Base-by-base conservation (phyloP, 2,797 vertebrate species). In the Onychomys torridus region DNA sequence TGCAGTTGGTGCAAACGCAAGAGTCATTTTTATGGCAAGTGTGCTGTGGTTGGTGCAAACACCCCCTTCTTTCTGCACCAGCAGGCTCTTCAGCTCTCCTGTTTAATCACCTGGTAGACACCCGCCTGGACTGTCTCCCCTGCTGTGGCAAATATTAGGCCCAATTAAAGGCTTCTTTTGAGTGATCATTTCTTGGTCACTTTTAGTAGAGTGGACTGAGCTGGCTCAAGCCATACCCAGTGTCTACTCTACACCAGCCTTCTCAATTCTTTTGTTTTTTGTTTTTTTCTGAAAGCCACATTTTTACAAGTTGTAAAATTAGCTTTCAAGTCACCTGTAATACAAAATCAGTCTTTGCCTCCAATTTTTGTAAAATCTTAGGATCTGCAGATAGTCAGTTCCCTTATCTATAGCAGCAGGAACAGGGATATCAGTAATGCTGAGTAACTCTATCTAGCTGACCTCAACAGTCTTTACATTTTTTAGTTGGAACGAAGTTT, bases 301-400 rank as follows among this genome's bases (percentile, higher is more conserved):
- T 87, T 96, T 92, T 93, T 67, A 6, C 3, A 97, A 97, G 16
- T 77, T 95, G 93, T 69, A 67, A 67, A 76, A 83, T 52, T 65
- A 2, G 11, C 73, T 77, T 91, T 95, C 93, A 34, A 57, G 92
- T 32, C 76, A 93, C 92, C 73, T 96, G 43, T 81, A 57, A 89
- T 96, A 83, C 71, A 97, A 92, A 76, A 63, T 63, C 55, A 65
- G 52, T 87, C 2, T 79, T 97, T 21, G 1, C 0, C 40, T 93
- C 75, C 67, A 71, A 52, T 89, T 96, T 96, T 75, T 88, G 0
- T 92, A 81, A 69, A 93, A 87, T 61, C 32, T n/a, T 76, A 46
- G 63, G 10, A 82, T 82, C 37, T 61, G 32, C 7, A 69, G 23
- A 86, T 61, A 76, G 52, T 11, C 27, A 90, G 79, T 14, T 46